These are phyloP conservation scores for Hoplodrina ambigua DNA, from an alignment of 2,888 invertebrate species.

Conservation along the genomic window DNA sequence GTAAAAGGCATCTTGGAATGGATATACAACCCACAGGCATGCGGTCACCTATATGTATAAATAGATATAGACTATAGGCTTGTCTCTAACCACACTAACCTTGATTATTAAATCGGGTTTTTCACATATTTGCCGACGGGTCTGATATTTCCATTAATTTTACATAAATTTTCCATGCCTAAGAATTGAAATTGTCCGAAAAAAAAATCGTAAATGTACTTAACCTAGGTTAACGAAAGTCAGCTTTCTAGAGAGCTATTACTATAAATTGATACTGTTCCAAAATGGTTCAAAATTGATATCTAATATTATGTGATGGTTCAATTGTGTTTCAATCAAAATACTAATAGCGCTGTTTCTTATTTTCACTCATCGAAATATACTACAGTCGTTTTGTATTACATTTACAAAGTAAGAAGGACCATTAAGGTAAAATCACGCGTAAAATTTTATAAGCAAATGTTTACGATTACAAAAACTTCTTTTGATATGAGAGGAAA, in stretches of 20 bases:
- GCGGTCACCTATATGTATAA: slow-evolving; percentile 47
- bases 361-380: not conserved
- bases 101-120: slow-evolving; percentile 52
- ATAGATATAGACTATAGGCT: slow-evolving; percentile 24
- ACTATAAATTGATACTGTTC: not conserved
- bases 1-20: slow-evolving; percentile 36
- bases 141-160: slow-evolving; percentile 2
- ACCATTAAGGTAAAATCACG: slow-evolving; percentile 12
- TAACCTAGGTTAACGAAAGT: not conserved
- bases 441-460: slow-evolving; percentile 10
- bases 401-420: not conserved
- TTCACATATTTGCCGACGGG: slow-evolving; percentile 10
- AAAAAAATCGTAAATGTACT: not conserved
- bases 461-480: slow-evolving; percentile 23
- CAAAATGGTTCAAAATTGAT: not conserved
- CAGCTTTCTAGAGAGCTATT: not conserved
- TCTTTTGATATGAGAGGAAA: slow-evolving; percentile 31
- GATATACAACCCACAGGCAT: slow-evolving; percentile 52
- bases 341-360: not conserved
- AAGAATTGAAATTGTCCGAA: not conserved
- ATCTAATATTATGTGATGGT: not conserved
- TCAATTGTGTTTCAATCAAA: not conserved
- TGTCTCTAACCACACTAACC: slow-evolving; percentile 49
- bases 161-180: slow-evolving; percentile 6
- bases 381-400: not conserved